A percentile compares a stretch with the other conserved stretches of the same genome.
Conservation (phyloP, 2,797 vertebrate genomes). For the Peromyscus eremicus region DNA sequence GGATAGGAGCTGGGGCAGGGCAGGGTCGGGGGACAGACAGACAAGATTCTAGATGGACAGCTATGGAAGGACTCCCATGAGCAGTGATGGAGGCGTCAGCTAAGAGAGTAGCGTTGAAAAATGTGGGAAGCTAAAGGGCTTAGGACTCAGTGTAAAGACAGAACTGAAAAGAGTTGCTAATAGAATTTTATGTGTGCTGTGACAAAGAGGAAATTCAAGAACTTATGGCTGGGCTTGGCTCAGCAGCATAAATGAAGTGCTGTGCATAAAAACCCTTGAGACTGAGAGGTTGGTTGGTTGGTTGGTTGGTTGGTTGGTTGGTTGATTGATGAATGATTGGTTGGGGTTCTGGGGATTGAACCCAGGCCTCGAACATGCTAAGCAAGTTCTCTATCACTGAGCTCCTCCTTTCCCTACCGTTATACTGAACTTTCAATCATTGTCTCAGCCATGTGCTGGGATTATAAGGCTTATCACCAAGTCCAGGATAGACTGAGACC, state of each 20-base stretch:
- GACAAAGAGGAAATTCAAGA: conserved; percentile 23
- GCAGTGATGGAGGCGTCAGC: neutral
- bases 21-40: neutral
- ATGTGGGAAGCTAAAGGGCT: neutral
- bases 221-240: neutral
- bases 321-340: neutral
- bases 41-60: neutral
- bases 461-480: neutral
- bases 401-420: neutral
- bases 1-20: neutral
- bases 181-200: neutral
- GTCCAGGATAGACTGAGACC: neutral
- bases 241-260: neutral
- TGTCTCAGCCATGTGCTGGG: neutral
- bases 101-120: neutral
- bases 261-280: neutral
- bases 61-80: neutral
- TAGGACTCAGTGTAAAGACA: neutral
- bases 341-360: neutral
- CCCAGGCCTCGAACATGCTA: neutral
- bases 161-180: neutral
- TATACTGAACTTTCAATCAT: neutral
- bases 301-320: neutral
- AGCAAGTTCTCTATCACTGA: neutral
- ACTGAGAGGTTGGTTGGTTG: neutral